These are phyloP conservation scores for Hormaphis cornu DNA, from an alignment of 1,140 invertebrate species.

Conservation along the genomic window DNA sequence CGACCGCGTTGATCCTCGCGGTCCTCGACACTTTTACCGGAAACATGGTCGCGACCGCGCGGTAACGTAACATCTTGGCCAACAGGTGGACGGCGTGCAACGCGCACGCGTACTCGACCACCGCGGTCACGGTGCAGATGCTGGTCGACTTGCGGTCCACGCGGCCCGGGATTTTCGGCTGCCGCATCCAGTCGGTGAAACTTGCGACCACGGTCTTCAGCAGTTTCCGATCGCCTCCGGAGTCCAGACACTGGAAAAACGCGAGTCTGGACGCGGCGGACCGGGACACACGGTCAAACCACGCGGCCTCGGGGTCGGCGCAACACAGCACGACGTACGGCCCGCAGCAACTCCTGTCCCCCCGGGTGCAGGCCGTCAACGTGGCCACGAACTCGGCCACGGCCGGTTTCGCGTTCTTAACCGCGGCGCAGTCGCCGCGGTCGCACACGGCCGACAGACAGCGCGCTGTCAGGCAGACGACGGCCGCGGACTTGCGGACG, in stretches of 20 bases:
- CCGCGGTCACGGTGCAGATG: neutral
- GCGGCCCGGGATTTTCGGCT: neutral
- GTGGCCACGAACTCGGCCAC: constrained; percentile 10
- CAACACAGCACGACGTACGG: neutral
- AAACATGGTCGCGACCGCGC: neutral
- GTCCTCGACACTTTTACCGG: neutral
- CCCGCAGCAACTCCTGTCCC: neutral
- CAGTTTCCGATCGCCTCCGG: neutral
- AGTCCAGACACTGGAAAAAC: neutral
- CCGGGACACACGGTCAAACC: neutral
- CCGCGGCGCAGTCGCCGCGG: neutral
- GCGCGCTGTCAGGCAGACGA: neutral
- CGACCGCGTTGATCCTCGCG: neutral
- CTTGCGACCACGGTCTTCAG: neutral
- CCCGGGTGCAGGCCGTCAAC: neutral
- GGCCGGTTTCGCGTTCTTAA: neutral
- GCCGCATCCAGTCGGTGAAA: constrained; percentile 4
- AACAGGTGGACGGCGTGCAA: neutral
- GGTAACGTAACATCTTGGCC: constrained; percentile 12
- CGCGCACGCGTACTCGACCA: neutral
- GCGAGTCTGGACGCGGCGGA: neutral
- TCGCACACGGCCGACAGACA: neutral
- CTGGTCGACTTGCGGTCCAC: neutral
- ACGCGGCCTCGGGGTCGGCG: neutral
- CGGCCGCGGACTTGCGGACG: neutral